Evolutionary conservation across 2,888 invertebrate species (phyloP), one percentile per base, ranked within the genome.

Genomic region (Papilio gigon): DNA sequence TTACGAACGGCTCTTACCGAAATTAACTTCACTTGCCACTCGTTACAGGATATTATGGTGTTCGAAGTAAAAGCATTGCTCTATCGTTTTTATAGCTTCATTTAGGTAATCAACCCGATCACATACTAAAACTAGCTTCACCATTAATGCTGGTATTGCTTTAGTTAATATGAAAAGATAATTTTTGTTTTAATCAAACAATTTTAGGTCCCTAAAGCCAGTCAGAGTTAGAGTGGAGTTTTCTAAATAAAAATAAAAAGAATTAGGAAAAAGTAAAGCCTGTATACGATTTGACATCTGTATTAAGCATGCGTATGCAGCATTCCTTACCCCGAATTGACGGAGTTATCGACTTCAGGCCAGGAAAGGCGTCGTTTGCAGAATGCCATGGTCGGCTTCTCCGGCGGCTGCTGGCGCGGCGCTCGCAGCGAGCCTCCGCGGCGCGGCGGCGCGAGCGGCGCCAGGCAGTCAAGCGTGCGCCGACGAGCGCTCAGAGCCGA

Each of bases 301-400:
- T n/a, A n/a, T n/a, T n/a, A n/a, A n/a, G n/a, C n/a, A n/a, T n/a
- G n/a, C n/a, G n/a, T n/a, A n/a, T n/a, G n/a, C n/a, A n/a, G 6
- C 17, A 68, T 14, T 22, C 74, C 94, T 95, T 89, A 96, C 97
- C 97, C 96, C 8, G 96, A 96, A 75, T 95, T 95, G 59, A 96
- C 95, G 73, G 96, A 95, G 78, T 95, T 96, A 85, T 97, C 96
- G 70, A 97, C 95, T 86, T 97, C 97, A 9, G 96, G 97, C 97
- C 97, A 97, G 40, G 96, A 96, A 40, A 95, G 93, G 59, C 96
- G 93, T 63, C 97, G 92, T 74, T 95, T 94, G 85, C 96, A 96
- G 83, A 96, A 97, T 60, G 94, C 95, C 85, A 95, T 93, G 37
- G 95, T 93, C 11, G 95, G 95, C 65, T 95, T 94, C 77, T 95